These are phyloP conservation scores for Drosophila azteca DNA, from an alignment of 1,140 invertebrate species.

Conservation along the genomic window DNA sequence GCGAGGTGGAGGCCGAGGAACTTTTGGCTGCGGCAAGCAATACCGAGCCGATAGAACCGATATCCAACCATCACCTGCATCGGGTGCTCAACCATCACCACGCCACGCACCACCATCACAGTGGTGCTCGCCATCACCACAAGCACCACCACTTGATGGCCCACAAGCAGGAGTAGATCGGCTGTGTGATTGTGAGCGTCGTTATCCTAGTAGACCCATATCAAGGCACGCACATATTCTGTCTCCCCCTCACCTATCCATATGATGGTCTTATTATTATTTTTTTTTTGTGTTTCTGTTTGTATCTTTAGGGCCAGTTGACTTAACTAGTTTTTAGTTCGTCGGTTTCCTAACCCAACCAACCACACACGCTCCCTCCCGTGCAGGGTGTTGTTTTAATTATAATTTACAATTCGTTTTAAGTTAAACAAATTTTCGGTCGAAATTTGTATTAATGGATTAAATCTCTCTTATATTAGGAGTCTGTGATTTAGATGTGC, in stretches of 20 bases:
- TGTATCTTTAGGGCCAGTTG: slow-evolving; percentile 69
- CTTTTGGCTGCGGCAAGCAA: slow-evolving; percentile 35
- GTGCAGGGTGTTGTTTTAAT: slow-evolving; percentile 3
- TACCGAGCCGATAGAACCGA: slow-evolving; percentile 40
- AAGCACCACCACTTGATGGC: slow-evolving; percentile 42
- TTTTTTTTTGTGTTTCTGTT: slow-evolving; percentile 58
- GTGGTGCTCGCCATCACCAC: slow-evolving; percentile 48
- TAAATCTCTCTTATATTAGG: slow-evolving; percentile 76
- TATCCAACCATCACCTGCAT: slow-evolving; percentile 35
- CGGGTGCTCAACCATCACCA: slow-evolving; percentile 46
- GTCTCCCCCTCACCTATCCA: neutral
- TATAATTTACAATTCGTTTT: slow-evolving; percentile 43
- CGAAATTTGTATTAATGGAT: slow-evolving; percentile 64
- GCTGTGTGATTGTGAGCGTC: too few relatives aligned
- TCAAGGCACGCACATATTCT: neutral
- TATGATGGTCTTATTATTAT: slow-evolving; percentile 37
- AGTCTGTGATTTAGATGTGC: slow-evolving; percentile 81
- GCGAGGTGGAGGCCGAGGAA: slow-evolving; percentile 26
- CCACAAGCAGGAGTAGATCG: slow-evolving; percentile 53
- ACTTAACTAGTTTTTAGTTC: slow-evolving; percentile 78
- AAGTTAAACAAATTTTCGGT: slow-evolving; percentile 53
- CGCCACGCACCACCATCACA: slow-evolving; percentile 40
- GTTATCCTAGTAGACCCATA: neutral
- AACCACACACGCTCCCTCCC: slow-evolving; percentile 7
- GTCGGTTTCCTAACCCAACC: slow-evolving; percentile 19